phyloP scores from a whole-genome alignment of 1,140 invertebrate genomes.

The Brevipalpus yothersi region DNA sequence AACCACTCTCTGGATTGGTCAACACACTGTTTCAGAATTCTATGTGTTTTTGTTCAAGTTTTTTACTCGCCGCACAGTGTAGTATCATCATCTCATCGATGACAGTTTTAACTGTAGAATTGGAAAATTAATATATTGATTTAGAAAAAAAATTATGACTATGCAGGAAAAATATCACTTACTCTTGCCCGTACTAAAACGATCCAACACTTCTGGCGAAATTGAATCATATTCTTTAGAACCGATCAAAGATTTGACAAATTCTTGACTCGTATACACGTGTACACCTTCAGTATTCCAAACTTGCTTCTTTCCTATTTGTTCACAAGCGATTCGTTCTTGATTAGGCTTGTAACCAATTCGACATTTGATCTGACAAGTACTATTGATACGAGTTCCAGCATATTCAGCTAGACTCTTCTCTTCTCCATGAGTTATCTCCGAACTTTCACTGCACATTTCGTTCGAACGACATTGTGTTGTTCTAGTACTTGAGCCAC shows the following conservation, averaged over 20 bases:
- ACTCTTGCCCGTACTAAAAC: background rate
- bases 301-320: background rate
- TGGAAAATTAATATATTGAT: too few species aligned
- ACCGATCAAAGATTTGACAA: background rate
- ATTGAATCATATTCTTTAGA: background rate
- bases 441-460: background rate
- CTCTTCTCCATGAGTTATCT: background rate
- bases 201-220: background rate
- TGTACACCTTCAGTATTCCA: background rate
- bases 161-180: background rate
- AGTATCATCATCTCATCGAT: background rate
- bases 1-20: background rate
- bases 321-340: background rate
- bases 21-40: background rate
- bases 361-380: background rate
- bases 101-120: background rate
- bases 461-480: background rate
- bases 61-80: background rate
- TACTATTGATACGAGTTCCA: background rate
- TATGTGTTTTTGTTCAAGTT: background rate
- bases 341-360: background rate
- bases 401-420: background rate
- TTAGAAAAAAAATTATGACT: too few species aligned
- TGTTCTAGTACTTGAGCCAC: background rate
- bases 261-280: background rate